Percentiles rank a stretch among this genome's conserved stretches.
phyloP scores from a whole-genome alignment of 2,113 vertebrate species.

The Stictonetta naevosa region DNA sequence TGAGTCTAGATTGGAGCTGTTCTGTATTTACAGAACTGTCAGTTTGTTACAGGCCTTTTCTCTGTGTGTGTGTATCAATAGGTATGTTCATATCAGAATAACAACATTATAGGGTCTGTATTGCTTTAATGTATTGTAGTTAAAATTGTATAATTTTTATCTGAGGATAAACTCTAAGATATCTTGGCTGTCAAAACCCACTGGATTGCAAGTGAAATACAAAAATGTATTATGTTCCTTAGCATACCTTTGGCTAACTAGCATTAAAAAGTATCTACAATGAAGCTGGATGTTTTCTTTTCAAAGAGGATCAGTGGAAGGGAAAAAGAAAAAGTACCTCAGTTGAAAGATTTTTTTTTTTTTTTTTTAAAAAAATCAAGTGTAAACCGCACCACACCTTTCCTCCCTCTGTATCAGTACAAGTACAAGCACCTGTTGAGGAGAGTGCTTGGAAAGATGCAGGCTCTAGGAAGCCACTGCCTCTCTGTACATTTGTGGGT shows the following conservation, averaged over 20 bases:
- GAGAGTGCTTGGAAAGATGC: background rate
- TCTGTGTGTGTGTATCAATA: background rate
- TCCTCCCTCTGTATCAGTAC: background rate
- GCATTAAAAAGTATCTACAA: background rate
- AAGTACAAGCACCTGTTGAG: background rate
- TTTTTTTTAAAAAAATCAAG: background rate
- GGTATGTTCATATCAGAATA: background rate
- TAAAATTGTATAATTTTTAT: background rate
- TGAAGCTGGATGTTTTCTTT: background rate
- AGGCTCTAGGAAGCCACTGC: background rate
- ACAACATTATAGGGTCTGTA: background rate
- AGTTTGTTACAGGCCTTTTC: background rate
- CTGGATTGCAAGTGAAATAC: background rate
- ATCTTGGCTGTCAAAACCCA: background rate
- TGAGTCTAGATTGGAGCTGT: background rate
- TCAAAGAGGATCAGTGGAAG: accelerated
- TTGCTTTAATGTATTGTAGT: background rate
- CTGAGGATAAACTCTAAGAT: background rate
- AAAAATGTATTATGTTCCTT: background rate
- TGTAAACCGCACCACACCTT: background rate
- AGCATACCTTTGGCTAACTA: background rate
- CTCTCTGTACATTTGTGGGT: background rate
- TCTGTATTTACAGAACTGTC: too few relatives aligned
- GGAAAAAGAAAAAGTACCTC: background rate
- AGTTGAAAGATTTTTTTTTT: background rate